Evolutionary conservation across 2,113 vertebrate genomes (phyloP).

Genomic region (Gasterosteus aculeatus): DNA sequence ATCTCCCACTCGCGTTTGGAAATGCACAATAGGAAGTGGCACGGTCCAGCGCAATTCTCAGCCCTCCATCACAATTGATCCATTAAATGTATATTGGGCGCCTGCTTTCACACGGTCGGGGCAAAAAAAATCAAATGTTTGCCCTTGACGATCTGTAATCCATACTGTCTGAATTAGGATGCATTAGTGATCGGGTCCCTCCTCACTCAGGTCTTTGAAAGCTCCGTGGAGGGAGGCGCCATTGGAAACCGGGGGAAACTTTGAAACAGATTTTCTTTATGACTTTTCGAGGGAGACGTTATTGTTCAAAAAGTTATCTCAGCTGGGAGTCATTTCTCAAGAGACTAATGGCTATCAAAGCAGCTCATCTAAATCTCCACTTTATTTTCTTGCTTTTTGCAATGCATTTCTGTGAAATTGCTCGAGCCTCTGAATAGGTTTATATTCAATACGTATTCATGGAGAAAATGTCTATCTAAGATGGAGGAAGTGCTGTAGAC

Average conservation of each 20-base stretch:
- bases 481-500: conserved; percentile 43
- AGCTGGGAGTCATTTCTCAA: conserved; percentile 34
- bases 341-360: conserved; percentile 57
- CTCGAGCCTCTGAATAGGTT: conserved; percentile 36
- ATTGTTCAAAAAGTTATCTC: conserved; percentile 56
- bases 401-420: conserved; percentile 42
- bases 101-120: conserved; percentile 64
- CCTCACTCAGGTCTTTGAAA: conserved; percentile 49
- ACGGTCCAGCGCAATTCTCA: conserved; percentile 53
- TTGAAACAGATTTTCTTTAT: conserved; percentile 49
- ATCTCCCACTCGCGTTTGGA: conserved; percentile 53
- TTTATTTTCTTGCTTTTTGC: conserved; percentile 52
- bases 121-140: conserved; percentile 67
- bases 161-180: conserved; percentile 74
- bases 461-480: conserved; percentile 57
- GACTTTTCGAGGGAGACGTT: conserved; percentile 46
- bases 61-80: conserved; percentile 63
- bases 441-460: conserved; percentile 50
- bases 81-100: conserved; percentile 73
- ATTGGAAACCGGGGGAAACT: conserved; percentile 54
- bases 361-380: conserved; percentile 48
- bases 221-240: conserved; percentile 58
- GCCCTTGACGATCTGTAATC: conserved; percentile 74
- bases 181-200: conserved; percentile 67
- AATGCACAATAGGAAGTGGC: conserved; percentile 56